Conservation (phyloP, 2,888 invertebrate species). For the Stenodera caucasica region DNA sequence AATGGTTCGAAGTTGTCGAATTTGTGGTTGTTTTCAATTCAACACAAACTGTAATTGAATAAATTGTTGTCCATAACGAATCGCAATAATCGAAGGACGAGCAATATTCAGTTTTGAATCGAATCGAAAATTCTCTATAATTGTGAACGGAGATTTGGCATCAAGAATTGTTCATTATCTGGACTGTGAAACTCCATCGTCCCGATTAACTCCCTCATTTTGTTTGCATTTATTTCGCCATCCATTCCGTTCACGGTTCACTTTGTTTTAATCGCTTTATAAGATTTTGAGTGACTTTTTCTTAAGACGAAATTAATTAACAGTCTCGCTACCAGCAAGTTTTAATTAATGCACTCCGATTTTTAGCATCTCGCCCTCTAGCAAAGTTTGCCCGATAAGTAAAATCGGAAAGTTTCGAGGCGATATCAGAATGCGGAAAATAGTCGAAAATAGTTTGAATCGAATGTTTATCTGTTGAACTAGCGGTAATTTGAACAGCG, state of each 20-base stretch:
- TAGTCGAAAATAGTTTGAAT: no score
- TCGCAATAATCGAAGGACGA: not conserved
- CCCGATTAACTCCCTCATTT: no score
- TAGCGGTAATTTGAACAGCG: no score
- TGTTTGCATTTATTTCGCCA: not conserved
- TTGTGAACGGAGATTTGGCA: no score
- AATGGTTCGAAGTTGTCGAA: not conserved
- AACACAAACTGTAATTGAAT: not conserved
- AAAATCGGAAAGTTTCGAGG: no score
- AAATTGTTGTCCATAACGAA: not conserved
- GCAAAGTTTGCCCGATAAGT: no score
- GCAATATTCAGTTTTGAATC: no score
- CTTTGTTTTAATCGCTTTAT: conserved; percentile 20
- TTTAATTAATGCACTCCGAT: conserved; percentile 2
- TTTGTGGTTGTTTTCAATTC: not conserved
- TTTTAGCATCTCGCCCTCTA: not conserved
- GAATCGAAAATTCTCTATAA: no score
- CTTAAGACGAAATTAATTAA: conserved; percentile 23
- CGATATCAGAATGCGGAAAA: no score
- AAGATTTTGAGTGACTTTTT: conserved; percentile 18
- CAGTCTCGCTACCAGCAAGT: not conserved
- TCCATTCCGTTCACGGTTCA: conserved; percentile 9
- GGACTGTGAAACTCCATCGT: no score
- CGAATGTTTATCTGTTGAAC: no score
- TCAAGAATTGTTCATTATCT: no score